Evolutionary conservation across 2,113 vertebrate genomes (phyloP).

Genomic region (Erythrocercus mccallii): DNA sequence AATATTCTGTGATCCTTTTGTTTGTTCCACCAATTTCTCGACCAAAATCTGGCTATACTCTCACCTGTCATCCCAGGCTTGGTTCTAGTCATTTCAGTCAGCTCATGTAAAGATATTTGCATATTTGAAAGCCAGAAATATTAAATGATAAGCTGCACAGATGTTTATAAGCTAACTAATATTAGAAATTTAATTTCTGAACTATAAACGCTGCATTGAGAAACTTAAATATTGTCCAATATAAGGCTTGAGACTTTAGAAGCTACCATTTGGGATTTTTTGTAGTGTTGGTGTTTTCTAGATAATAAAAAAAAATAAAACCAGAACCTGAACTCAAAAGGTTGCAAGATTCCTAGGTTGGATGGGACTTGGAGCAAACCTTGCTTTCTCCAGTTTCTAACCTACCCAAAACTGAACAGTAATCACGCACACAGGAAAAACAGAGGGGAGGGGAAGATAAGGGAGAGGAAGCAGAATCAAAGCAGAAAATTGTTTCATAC

Average conservation of each 20-base stretch:
- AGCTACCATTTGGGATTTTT: fast-evolving
- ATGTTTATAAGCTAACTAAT: background rate
- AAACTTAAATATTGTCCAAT: background rate
- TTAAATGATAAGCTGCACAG: background rate
- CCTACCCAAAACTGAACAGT: background rate
- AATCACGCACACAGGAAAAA: background rate
- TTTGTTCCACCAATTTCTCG: background rate
- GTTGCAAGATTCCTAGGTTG: background rate
- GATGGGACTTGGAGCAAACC: background rate
- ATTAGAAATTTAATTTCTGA: background rate
- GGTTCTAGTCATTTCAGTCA: background rate
- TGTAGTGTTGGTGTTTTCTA: background rate
- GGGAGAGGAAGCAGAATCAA: background rate
- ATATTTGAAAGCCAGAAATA: background rate
- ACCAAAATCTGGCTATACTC: background rate
- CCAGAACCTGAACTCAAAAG: background rate
- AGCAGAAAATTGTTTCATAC: background rate
- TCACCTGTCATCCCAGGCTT: background rate
- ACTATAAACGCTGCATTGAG: background rate
- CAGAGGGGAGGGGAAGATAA: background rate
- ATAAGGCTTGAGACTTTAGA: background rate
- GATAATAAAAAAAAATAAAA: background rate
- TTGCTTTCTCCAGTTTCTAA: background rate
- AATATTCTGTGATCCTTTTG: background rate
- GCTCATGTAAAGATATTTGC: background rate